phyloP scores from a whole-genome alignment of 2,888 invertebrate genomes.

The Netelia inedita region DNA sequence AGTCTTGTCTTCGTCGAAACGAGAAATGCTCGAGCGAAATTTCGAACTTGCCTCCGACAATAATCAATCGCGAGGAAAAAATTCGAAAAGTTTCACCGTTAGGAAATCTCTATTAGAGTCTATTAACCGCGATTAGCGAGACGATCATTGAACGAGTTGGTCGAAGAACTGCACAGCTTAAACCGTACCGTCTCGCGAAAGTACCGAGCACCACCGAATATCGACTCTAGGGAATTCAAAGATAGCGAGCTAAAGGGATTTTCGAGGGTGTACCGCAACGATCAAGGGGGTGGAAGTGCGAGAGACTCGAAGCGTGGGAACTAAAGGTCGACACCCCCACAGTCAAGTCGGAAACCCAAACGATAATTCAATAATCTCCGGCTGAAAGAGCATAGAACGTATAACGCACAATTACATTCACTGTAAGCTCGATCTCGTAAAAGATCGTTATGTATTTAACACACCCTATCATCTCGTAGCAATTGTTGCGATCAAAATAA shows the following conservation, averaged over 20 bases:
- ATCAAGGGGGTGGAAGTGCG: background rate
- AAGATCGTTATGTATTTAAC: background rate
- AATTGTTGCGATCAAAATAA: too few relatives aligned
- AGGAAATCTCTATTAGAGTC: background rate
- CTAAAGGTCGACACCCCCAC: background rate
- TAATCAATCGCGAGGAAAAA: too few relatives aligned
- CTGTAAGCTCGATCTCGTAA: background rate
- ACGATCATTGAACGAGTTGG: background rate
- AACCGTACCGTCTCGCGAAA: background rate
- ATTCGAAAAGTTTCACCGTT: too few relatives aligned
- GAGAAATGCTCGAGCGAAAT: too few relatives aligned
- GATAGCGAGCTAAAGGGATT: background rate
- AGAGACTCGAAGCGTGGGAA: background rate
- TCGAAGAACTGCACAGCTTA: background rate
- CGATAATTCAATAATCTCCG: conserved; percentile 18
- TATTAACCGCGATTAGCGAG: background rate
- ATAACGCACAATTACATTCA: background rate
- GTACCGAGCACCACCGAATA: background rate
- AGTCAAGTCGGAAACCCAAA: conserved; percentile 18
- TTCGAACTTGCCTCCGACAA: too few relatives aligned
- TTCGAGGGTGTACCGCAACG: background rate
- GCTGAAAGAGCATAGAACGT: background rate
- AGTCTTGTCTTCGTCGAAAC: too few relatives aligned
- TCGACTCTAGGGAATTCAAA: conserved; percentile 21
- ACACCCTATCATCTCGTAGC: background rate